Percentiles rank a stretch among this genome's conserved stretches.
These are phyloP conservation scores for Cariama cristata DNA, from an alignment of 2,113 vertebrate species.

Conservation along the genomic window DNA sequence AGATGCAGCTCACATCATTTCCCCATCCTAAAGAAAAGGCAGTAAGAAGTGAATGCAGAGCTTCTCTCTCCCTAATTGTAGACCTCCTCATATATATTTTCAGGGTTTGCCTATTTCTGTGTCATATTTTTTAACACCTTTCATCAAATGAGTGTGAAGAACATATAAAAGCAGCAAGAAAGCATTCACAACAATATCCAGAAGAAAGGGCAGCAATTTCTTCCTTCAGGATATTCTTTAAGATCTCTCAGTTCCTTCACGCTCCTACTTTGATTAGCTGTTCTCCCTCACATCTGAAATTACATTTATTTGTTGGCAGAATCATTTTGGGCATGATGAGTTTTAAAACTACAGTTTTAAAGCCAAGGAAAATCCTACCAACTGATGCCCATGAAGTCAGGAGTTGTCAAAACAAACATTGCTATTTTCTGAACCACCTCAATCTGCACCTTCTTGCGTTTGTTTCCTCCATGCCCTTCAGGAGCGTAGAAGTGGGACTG, in stretches of 20 bases:
- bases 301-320: background rate
- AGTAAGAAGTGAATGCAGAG: background rate
- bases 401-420: slow-evolving; percentile 29
- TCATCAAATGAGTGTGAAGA: background rate
- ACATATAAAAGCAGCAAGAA: background rate
- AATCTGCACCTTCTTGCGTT: background rate
- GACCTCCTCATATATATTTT: background rate
- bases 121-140: background rate
- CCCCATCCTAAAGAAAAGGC: background rate
- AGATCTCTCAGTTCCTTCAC: background rate
- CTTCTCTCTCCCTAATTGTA: background rate
- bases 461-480: background rate
- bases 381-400: background rate
- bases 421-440: background rate
- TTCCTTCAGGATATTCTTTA: background rate
- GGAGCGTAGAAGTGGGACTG: background rate
- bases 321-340: background rate
- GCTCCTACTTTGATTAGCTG: background rate
- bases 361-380: background rate
- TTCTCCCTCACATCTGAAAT: background rate
- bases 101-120: background rate
- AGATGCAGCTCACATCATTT: background rate
- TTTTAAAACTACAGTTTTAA: background rate
- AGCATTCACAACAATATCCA: background rate
- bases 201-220: background rate